Evolutionary conservation across 2,888 invertebrate species (phyloP).

Genomic region (Tetragonula carbonaria): DNA sequence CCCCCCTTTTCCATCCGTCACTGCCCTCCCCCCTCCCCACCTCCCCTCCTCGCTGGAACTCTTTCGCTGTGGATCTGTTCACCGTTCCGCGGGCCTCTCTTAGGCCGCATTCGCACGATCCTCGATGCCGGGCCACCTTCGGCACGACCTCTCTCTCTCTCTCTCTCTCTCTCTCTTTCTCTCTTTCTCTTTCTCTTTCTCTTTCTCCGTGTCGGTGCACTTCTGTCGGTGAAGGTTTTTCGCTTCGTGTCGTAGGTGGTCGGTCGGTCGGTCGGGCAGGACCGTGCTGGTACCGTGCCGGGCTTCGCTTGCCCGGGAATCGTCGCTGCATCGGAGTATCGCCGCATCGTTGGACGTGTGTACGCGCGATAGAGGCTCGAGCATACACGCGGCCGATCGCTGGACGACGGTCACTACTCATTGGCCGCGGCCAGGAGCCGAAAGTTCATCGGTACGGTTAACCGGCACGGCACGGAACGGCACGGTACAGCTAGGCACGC

Average conservation of each 20-base stretch:
- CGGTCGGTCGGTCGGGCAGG: constrained; percentile 36
- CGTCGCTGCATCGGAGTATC: constrained; percentile 20
- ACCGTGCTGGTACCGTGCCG: constrained; percentile 23
- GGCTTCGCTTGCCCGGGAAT: background rate
- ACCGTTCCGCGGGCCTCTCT: constrained; percentile 62
- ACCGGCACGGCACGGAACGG: constrained; percentile 69
- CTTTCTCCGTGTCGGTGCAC: constrained; percentile 63
- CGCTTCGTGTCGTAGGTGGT: constrained; percentile 70
- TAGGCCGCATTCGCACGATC: constrained; percentile 81
- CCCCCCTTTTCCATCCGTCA: constrained; percentile 51
- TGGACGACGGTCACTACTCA: constrained; percentile 82
- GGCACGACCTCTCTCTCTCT: constrained; percentile 80
- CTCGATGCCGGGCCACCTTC: constrained; percentile 81
- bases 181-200: constrained; percentile 7
- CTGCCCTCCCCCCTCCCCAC: constrained; percentile 5
- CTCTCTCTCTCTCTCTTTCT: constrained; percentile 52
- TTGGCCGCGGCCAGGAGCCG: constrained; percentile 74
- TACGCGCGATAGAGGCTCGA: constrained; percentile 1
- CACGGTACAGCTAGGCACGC: constrained; percentile 59
- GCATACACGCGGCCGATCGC: constrained; percentile 69
- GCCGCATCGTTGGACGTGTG: constrained; percentile 10
- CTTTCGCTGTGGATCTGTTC: constrained; percentile 55
- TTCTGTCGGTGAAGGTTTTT: constrained; percentile 71
- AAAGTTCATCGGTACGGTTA: constrained; percentile 80
- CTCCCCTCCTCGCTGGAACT: background rate